Evolutionary conservation across 2,797 vertebrate species (phyloP), one percentile per base, ranked within the genome.

Genomic region (Schizopygopsis malacanthus): DNA sequence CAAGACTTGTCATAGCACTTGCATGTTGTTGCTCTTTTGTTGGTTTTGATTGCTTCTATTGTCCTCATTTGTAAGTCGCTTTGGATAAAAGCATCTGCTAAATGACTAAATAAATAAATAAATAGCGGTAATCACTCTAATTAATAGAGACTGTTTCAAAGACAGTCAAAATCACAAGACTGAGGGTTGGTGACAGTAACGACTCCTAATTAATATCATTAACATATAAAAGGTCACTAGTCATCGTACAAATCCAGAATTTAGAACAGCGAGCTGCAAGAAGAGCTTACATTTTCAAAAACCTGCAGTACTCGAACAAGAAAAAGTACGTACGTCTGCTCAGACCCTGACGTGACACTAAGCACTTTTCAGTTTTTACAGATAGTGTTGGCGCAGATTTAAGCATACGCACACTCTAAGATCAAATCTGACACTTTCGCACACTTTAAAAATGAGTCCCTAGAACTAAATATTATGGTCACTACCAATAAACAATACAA

Each of bases 401-500:
- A 16, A 50, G 15, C 1, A 15, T 5, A 54, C 0, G 6, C 52
- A 54, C 18, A 54, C 52, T 22, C 56, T 4, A n/a, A n/a, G 4
- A n/a, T 59, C 22, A 59, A 59, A n/a, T 59, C 22, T 59, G 50
- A 59, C 8, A 33, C 3, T 0, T 56, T n/a, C 9, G 54, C 22
- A n/a, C 1, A 3, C 22, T 10, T n/a, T 59, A 59, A 6, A 52
- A 52, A 59, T n/a, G n/a, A 25, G 59, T n/a, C 59, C 11, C 59
- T n/a, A 25, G 2, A 52, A 25, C 45, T 87, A 72, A 67, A 56
- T 56, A 81, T 84, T 76, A 84, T 52, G 37, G 50, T 37, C 22
- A 70, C 59, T 28, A 56, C 61, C 41, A 43, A 43, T 43, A 76
- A 81, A 52, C 70, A 75, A 16, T 22, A 67, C 77, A 77, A 39